Evolutionary conservation across 1,140 invertebrate genomes (phyloP), one percentile per base, ranked within the genome.

Genomic region (Schlechtendalia chinensis): DNA sequence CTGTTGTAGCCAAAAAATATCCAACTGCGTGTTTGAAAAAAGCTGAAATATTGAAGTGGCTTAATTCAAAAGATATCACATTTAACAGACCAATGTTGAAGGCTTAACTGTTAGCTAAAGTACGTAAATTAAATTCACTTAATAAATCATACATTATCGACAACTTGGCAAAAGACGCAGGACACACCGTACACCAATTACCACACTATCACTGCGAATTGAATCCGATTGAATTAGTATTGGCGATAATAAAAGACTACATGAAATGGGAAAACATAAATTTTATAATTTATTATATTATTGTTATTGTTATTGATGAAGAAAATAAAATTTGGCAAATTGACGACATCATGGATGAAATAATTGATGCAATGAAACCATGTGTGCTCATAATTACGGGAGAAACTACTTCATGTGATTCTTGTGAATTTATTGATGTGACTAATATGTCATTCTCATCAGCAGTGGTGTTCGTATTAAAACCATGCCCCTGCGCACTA

Each of bases 131-230:
- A 79, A 24, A 14, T 16, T 5, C 14, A 24, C 22, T n/a, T 14
- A 39, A 56, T 24, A 24, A 24, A 17, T 53, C 56, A 10, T 84
- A 84, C 67, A 81, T 54, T 32, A 69, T 84, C 54, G 84, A 84
- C 80, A 72, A 83, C 82, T 72, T 82, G 6, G 82, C 83, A 8
- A n/a, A 75, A 47, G 39, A 65, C 22, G 6, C 19, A 11, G 83
- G 82, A 14, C 82, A 84, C 54, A 74, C 61, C 47, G 82, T 85
- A 24, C 54, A 84, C n/a, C 72, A 84, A 59, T 72, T 86, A 32
- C 85, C 86, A 50, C 85, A 84, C 14, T 86, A 86, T 82, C 85
- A 87, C 81, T 83, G 82, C 63, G 83, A 86, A 65, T 79, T 85
- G 0, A 86, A 86, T 82, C 84, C 85, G 1, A 86, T 86, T 16